phyloP scores from a whole-genome alignment of 2,797 vertebrate species.

The Mus spretus region DNA sequence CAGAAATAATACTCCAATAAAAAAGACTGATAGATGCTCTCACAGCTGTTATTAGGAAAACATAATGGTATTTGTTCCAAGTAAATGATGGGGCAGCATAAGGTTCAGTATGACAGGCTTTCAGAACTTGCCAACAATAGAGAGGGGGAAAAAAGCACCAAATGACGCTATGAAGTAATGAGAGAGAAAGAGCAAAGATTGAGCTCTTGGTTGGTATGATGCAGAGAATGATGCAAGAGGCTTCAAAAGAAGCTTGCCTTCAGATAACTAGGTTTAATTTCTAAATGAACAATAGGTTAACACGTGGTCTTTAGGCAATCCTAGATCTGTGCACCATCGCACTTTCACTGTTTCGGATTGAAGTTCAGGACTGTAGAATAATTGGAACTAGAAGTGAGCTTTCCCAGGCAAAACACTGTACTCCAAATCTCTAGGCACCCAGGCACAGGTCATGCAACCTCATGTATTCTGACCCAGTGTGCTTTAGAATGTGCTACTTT shows the following conservation, averaged over 20 bases:
- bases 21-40: constrained; percentile 70
- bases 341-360: constrained; percentile 9
- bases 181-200: constrained; percentile 14
- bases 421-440: neutral
- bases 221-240: neutral
- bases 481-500: neutral
- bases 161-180: constrained; percentile 47
- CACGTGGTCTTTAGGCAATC: constrained; percentile 6
- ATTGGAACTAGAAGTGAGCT: neutral
- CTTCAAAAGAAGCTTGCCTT: constrained; percentile 25
- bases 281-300: constrained; percentile 47
- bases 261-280: neutral
- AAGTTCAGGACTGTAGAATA: neutral
- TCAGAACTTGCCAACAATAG: constrained; percentile 52
- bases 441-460: neutral
- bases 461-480: neutral
- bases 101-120: constrained; percentile 57
- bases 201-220: neutral
- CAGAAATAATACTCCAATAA: constrained; percentile 76
- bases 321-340: neutral
- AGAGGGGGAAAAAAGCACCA: constrained; percentile 35
- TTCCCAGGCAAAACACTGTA: neutral
- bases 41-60: constrained; percentile 70
- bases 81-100: constrained; percentile 66
- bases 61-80: constrained; percentile 72